phyloP scores from a whole-genome alignment of 2,888 invertebrate species.

The Papilio protenor region DNA sequence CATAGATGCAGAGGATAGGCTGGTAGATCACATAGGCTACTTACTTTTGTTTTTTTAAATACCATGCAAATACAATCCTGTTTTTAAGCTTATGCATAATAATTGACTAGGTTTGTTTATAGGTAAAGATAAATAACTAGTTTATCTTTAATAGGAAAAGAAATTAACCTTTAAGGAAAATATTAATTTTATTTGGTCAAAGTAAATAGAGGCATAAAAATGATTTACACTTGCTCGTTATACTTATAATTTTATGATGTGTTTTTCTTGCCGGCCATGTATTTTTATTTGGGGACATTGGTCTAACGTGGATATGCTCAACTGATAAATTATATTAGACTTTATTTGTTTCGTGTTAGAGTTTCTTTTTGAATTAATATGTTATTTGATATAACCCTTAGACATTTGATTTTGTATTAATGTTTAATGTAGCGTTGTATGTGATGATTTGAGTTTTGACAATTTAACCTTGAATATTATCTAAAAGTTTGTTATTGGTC shows the following conservation, averaged over 20 bases:
- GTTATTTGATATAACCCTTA: background rate
- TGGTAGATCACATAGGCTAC: no score
- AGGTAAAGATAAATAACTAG: background rate
- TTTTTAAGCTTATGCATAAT: no score
- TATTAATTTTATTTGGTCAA: slow-evolving; percentile 36
- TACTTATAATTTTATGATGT: slow-evolving; percentile 42
- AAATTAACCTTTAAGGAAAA: slow-evolving; percentile 15
- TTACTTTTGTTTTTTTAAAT: no score
- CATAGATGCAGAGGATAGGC: no score
- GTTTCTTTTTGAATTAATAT: background rate
- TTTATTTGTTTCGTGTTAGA: background rate
- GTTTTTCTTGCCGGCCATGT: slow-evolving; percentile 38
- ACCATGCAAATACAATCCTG: no score
- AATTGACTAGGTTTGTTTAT: background rate
- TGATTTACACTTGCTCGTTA: slow-evolving; percentile 35
- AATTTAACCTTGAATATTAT: background rate
- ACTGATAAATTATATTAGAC: background rate
- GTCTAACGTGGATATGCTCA: slow-evolving; percentile 18
- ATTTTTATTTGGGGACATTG: slow-evolving; percentile 41
- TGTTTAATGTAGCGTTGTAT: background rate
- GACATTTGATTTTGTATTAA: slow-evolving; percentile 29
- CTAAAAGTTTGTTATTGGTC: background rate
- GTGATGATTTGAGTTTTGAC: background rate
- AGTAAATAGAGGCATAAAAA: slow-evolving; percentile 41
- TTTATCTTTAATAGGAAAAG: slow-evolving; percentile 9